These are phyloP conservation scores for Chaetogeoica ovagalla DNA, from an alignment of 2,888 invertebrate genomes.

Conservation along the genomic window DNA sequence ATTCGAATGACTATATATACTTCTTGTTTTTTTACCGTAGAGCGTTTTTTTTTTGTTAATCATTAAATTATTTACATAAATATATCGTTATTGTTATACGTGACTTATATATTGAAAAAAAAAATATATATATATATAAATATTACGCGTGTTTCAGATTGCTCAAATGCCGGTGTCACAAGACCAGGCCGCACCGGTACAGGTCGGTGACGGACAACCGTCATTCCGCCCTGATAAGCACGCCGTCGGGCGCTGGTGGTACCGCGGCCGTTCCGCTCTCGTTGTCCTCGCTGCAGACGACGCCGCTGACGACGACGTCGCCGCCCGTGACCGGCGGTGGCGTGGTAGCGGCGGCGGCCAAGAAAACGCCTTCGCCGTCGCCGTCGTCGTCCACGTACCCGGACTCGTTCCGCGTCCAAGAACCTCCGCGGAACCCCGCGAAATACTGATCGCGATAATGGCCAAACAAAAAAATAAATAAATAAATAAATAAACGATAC, in stretches of 20 bases:
- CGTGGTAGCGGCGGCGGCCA: conserved; percentile 72
- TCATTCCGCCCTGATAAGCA: conserved; percentile 72
- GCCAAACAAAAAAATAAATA: no score
- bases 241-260: conserved; percentile 73
- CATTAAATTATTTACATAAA: no score
- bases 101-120: no score
- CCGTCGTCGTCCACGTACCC: conserved; percentile 15
- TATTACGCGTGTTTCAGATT: conserved; percentile 59
- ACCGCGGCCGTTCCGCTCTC: conserved; percentile 66
- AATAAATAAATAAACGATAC: no score
- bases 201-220: conserved; percentile 66
- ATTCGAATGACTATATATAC: no score
- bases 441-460: conserved; percentile 8
- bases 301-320: conserved; percentile 59
- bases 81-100: no score
- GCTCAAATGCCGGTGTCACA: conserved; percentile 73
- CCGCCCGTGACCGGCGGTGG: background rate
- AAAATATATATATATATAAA: no score
- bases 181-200: conserved; percentile 57
- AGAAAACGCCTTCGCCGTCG: conserved; percentile 57
- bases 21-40: no score
- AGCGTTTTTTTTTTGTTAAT: no score
- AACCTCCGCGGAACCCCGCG: conserved; percentile 1
- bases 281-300: conserved; percentile 27
- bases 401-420: conserved; percentile 52